Evolutionary conservation across 2,797 vertebrate genomes (phyloP).

Genomic region (Acanthornis magna): DNA sequence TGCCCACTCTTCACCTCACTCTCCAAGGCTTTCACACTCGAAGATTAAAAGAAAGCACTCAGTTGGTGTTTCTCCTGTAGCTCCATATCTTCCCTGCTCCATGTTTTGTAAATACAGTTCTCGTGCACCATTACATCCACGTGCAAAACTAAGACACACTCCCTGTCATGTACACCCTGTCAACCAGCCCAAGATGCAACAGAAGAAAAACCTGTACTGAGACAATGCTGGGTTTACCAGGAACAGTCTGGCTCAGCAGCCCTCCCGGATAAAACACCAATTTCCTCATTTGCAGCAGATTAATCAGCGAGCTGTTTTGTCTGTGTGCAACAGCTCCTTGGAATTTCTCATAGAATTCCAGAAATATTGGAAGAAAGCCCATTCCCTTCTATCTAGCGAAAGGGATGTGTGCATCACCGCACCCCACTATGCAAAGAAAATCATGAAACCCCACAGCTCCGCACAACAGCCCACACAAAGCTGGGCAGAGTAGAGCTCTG

Average conservation of each 20-base stretch:
- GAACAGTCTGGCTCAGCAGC: neutral
- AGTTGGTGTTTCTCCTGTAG: neutral
- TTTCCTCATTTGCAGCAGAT: neutral
- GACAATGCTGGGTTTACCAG: neutral
- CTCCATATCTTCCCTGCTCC: neutral
- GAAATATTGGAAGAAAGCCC: neutral
- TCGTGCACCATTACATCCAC: rapidly evolving
- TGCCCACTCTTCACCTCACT: neutral
- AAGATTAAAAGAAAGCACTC: neutral
- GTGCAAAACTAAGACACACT: neutral
- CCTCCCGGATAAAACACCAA: neutral
- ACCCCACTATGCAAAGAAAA: neutral
- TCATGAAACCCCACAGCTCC: neutral
- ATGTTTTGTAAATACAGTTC: neutral
- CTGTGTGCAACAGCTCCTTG: rapidly evolving
- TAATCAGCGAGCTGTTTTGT: neutral
- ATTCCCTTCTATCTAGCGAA: neutral
- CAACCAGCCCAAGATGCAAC: neutral
- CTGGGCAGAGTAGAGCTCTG: neutral
- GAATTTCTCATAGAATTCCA: neutral
- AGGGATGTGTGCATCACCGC: neutral
- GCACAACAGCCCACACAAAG: rapidly evolving
- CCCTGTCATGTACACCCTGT: rapidly evolving
- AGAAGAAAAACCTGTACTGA: neutral
- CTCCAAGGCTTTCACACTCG: neutral